A percentile compares a stretch with the other conserved stretches of the same genome.
phyloP scores from a whole-genome alignment of 2,888 invertebrate species.

The Galerucella pusilla region DNA sequence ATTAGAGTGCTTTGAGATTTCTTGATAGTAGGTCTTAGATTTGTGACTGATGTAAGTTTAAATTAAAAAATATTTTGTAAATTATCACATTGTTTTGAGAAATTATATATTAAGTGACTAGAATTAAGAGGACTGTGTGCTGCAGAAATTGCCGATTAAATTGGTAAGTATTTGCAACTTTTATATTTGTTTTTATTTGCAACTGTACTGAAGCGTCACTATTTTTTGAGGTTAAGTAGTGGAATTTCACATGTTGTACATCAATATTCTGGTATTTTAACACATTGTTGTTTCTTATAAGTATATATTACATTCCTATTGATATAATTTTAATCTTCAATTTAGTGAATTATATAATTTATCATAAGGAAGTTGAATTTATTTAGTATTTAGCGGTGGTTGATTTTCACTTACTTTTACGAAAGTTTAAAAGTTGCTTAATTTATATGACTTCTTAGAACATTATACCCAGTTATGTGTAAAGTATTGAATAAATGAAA shows the following conservation, averaged over 20 bases:
- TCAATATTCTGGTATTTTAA: neutral
- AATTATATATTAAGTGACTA: neutral
- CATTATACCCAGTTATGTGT: too few relatives aligned
- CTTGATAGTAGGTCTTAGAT: neutral
- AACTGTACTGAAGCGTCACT: neutral
- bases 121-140: neutral
- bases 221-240: neutral
- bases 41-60: neutral
- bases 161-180: neutral
- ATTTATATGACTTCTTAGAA: too few relatives aligned
- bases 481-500: too few relatives aligned
- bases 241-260: neutral
- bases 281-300: neutral
- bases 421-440: too few relatives aligned
- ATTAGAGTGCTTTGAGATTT: slow-evolving; percentile 14
- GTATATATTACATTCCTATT: neutral
- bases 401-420: too few relatives aligned
- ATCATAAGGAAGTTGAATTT: too few relatives aligned
- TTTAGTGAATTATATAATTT: too few relatives aligned
- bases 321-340: too few relatives aligned
- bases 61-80: neutral
- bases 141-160: neutral
- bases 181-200: neutral
- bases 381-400: too few relatives aligned
- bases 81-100: neutral